These are phyloP conservation scores for Anguilla megastoma DNA, from an alignment of 2,797 vertebrate species.

Conservation along the genomic window DNA sequence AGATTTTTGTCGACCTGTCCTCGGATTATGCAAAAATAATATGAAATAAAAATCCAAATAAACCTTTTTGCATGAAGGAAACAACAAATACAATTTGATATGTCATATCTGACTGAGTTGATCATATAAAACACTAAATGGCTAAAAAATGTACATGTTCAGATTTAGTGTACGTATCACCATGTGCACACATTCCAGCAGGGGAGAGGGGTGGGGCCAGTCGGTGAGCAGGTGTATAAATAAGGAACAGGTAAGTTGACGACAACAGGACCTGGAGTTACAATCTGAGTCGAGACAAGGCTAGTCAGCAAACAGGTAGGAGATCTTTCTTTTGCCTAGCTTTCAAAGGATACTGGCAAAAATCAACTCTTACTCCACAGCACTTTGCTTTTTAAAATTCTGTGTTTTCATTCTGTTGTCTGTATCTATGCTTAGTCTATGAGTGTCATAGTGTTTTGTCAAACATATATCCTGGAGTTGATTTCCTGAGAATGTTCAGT, in stretches of 20 bases:
- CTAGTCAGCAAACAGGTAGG: constrained; percentile 62
- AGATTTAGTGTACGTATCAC: constrained; percentile 13
- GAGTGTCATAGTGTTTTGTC: neutral
- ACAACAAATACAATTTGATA: neutral
- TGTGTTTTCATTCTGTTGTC: neutral
- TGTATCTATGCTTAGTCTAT: neutral
- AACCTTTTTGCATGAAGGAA: neutral
- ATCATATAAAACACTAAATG: neutral
- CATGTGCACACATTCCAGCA: constrained; percentile 47
- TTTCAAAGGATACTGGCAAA: neutral
- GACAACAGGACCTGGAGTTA: constrained; percentile 52
- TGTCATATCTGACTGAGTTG: neutral
- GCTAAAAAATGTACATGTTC: constrained; percentile 11
- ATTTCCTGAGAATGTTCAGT: neutral
- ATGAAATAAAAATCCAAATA: neutral
- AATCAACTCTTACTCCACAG: neutral
- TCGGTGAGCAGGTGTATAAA: constrained; percentile 66
- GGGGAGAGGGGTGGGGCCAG: constrained; percentile 49
- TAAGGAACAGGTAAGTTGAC: constrained; percentile 53
- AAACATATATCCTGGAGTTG: neutral
- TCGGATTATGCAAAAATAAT: constrained; percentile 71
- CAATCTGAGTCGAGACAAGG: constrained; percentile 38
- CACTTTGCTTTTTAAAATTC: neutral
- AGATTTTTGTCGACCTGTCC: constrained; percentile 73
- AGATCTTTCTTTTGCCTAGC: neutral